Evolutionary conservation across 2,113 vertebrate species (phyloP).

Genomic region (Orycteropus afer): DNA sequence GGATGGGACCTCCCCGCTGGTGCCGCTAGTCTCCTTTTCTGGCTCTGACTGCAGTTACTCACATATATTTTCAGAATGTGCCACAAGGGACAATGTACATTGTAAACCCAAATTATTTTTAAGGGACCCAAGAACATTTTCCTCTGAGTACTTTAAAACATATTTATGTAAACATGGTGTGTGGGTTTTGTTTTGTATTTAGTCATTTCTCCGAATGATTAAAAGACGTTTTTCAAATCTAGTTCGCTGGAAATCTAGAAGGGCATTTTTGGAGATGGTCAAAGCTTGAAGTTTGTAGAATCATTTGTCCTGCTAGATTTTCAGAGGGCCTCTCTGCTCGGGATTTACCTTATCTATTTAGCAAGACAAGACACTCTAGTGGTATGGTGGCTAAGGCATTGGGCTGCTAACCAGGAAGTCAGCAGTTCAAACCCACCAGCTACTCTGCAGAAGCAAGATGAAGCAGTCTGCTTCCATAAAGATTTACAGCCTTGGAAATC

Average conservation of each 20-base stretch:
- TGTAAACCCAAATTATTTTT: neutral
- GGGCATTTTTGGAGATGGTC: neutral
- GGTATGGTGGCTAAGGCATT: too few species aligned
- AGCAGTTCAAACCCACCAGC: too few species aligned
- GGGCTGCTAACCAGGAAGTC: too few species aligned
- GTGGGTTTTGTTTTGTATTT: neutral
- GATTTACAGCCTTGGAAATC: too few species aligned
- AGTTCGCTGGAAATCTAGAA: neutral
- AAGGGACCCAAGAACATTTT: neutral
- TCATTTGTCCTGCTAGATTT: neutral
- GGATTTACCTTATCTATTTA: neutral
- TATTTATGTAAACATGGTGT: neutral
- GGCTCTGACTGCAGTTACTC: too few species aligned
- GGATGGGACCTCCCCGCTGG: rapidly evolving
- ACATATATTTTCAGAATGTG: neutral
- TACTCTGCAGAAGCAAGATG: too few species aligned
- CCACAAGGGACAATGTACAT: neutral
- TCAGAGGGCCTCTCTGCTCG: neutral
- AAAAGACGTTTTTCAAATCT: constrained; percentile 5
- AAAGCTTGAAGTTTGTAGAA: neutral
- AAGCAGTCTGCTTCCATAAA: too few species aligned
- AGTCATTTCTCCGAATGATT: neutral
- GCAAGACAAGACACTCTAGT: too few species aligned
- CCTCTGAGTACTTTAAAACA: neutral
- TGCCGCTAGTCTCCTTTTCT: rapidly evolving